phyloP scores from a whole-genome alignment of 2,888 invertebrate genomes.

The Hemaris fuciformis region DNA sequence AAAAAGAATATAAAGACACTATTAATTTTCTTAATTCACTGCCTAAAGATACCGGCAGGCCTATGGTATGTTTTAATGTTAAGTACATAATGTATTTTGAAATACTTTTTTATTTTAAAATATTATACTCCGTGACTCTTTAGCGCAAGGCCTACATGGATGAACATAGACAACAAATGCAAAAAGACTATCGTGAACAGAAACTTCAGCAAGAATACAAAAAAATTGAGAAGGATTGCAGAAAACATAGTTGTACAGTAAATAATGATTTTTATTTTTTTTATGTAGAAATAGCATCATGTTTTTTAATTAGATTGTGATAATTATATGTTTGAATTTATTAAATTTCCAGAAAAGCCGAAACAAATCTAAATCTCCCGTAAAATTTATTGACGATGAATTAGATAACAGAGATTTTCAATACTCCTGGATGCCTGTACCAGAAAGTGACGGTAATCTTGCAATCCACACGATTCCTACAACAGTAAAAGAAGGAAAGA shows the following conservation, averaged over 20 bases:
- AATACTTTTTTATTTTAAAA: neutral
- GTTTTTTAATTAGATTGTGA: conserved; percentile 14
- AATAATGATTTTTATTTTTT: conserved; percentile 10
- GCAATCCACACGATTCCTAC: conserved; percentile 67
- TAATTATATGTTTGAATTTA: neutral
- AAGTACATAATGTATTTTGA: neutral
- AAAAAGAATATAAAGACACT: conserved; percentile 72
- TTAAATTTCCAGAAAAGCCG: conserved; percentile 41
- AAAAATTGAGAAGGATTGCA: conserved; percentile 60
- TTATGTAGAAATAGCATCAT: neutral
- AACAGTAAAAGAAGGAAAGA: conserved; percentile 44
- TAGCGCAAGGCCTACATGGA: conserved; percentile 65
- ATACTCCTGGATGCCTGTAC: conserved; percentile 76
- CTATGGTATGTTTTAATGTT: conserved; percentile 51
- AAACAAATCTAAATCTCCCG: conserved; percentile 45
- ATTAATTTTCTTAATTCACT: conserved; percentile 66
- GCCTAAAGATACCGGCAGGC: conserved; percentile 54
- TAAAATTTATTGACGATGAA: conserved; percentile 30
- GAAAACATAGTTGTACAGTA: conserved; percentile 50
- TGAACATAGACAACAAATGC: conserved; percentile 52
- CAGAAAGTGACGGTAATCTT: conserved; percentile 63
- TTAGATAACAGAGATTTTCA: conserved; percentile 50
- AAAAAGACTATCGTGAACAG: conserved; percentile 54
- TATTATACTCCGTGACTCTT: conserved; percentile 13
- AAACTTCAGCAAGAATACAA: conserved; percentile 65